Conservation (phyloP, 2,113 vertebrate species). For the Glareola pratincola region DNA sequence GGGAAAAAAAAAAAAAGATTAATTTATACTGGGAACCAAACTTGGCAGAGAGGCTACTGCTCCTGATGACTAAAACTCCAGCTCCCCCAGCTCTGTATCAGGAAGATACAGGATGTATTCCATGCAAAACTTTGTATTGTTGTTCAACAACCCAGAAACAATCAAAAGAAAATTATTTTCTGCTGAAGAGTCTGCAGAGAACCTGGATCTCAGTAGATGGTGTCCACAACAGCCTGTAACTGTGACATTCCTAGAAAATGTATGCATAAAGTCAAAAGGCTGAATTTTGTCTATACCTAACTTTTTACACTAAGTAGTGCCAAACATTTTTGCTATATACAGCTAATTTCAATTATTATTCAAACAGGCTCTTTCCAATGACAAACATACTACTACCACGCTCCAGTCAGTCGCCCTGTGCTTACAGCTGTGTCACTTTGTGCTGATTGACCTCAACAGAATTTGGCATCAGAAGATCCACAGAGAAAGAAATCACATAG, state of each 20-base stretch:
- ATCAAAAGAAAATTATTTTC: background rate
- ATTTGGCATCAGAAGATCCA: background rate
- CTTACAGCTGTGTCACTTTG: background rate
- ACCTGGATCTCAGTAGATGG: background rate
- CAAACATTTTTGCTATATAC: background rate
- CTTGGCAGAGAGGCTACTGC: background rate
- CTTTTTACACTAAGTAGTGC: background rate
- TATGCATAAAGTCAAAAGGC: background rate
- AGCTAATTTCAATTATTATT: background rate
- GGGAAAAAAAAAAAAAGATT: background rate
- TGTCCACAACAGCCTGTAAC: background rate
- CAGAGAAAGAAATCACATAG: background rate
- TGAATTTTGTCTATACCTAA: background rate
- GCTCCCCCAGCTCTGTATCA: background rate
- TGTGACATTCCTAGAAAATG: background rate
- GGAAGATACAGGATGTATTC: background rate
- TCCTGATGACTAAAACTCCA: background rate
- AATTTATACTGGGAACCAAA: background rate
- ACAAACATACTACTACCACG: background rate
- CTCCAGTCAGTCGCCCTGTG: background rate
- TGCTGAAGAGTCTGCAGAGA: background rate
- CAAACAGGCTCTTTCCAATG: background rate
- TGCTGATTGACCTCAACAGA: background rate
- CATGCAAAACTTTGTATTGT: background rate
- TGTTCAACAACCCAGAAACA: background rate